A percentile compares a stretch with the other conserved stretches of the same genome.
Evolutionary conservation across 2,797 vertebrate species (phyloP).

Genomic region (Morelia viridis): DNA sequence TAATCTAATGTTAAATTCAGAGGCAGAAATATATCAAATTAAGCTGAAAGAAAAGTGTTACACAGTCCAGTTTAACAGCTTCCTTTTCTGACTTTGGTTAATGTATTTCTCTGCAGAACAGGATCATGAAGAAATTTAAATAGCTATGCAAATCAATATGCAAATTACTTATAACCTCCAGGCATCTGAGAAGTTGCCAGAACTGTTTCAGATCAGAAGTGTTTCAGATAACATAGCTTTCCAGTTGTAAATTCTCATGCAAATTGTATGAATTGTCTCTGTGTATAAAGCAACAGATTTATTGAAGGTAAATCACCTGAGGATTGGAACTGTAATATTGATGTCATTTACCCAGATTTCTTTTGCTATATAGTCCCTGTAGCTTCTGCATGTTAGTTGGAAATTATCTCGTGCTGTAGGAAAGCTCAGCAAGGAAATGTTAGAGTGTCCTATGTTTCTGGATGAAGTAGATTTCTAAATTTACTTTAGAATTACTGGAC

Average conservation of each 20-base stretch:
- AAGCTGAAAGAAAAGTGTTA: not conserved
- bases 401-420: slow-evolving; percentile 8
- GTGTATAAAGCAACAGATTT: slow-evolving; percentile 4
- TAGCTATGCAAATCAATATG: slow-evolving; percentile 36
- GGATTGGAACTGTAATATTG: slow-evolving; percentile 16
- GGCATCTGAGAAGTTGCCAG: slow-evolving; percentile 3
- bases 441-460: slow-evolving; percentile 32
- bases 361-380: not conserved
- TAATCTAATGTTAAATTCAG: not conserved
- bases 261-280: slow-evolving; percentile 28
- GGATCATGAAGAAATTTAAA: slow-evolving; percentile 34
- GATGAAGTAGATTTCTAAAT: slow-evolving; percentile 48
- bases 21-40: slow-evolving; percentile 18
- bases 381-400: not conserved
- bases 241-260: not conserved
- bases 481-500: slow-evolving; percentile 36
- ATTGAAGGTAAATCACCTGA: slow-evolving; percentile 11
- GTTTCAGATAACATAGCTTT: not conserved
- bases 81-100: accelerated
- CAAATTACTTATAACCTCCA: slow-evolving; percentile 21
- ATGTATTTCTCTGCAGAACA: not conserved
- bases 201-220: not conserved
- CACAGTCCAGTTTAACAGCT: not conserved
- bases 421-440: slow-evolving; percentile 31
- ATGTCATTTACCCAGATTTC: not conserved